These are phyloP conservation scores for Ditula angustiorana DNA, from an alignment of 2,888 invertebrate species.

Conservation along the genomic window DNA sequence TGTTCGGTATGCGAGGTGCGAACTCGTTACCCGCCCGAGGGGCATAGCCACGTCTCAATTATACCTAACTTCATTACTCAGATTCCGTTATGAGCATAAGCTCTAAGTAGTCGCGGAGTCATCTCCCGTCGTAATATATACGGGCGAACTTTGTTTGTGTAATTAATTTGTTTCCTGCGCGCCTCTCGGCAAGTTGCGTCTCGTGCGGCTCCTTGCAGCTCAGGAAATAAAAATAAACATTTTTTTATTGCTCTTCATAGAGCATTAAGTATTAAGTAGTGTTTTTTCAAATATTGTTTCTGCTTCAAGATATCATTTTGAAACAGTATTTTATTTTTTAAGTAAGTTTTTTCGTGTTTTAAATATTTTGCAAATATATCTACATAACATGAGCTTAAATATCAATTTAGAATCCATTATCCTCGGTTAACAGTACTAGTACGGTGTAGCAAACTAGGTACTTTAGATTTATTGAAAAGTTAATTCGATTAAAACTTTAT, in stretches of 20 bases:
- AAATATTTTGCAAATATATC: neutral
- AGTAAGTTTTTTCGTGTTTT: slow-evolving; percentile 17
- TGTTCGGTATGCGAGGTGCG: slow-evolving; percentile 71
- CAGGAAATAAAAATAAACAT: slow-evolving; percentile 26
- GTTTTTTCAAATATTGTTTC: neutral
- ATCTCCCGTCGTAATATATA: slow-evolving; percentile 40
- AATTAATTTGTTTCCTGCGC: slow-evolving; percentile 61
- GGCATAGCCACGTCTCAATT: slow-evolving; percentile 75
- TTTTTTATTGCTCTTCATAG: slow-evolving; percentile 1
- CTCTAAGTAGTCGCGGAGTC: slow-evolving; percentile 57
- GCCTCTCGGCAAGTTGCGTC: slow-evolving; percentile 37
- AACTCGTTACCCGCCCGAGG: slow-evolving; percentile 71
- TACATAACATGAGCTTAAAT: neutral
- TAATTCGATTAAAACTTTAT: slow-evolving; percentile 73
- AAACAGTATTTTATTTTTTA: slow-evolving; percentile 5
- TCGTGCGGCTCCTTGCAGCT: slow-evolving; percentile 48
- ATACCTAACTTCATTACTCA: slow-evolving; percentile 76
- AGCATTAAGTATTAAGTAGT: neutral
- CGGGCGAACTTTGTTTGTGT: slow-evolving; percentile 55
- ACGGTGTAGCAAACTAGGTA: slow-evolving; percentile 52
- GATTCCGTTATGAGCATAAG: slow-evolving; percentile 65
- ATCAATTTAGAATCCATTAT: neutral
- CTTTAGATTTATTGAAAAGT: slow-evolving; percentile 63
- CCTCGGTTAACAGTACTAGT: slow-evolving; percentile 15
- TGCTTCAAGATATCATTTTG: neutral